Evolutionary conservation across 2,113 vertebrate species (phyloP), one percentile per base, ranked within the genome.

Genomic region (Calidris pygmaea): DNA sequence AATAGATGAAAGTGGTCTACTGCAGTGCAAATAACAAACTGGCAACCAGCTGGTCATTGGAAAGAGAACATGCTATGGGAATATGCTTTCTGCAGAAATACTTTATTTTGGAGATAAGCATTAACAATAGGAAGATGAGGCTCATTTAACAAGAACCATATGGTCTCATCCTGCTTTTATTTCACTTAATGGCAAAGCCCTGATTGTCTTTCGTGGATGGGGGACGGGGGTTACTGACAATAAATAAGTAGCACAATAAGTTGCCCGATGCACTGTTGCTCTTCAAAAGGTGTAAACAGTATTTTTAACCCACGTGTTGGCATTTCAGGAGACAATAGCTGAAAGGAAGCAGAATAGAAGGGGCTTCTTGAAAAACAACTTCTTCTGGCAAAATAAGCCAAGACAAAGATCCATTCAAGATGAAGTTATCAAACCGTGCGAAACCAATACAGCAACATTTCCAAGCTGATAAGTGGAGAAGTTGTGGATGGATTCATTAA

Each of bases 41-140:
- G 97, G 96, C 97, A 97, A 89, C 85, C 96, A 97, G 94, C 96
- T 96, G 97, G 96, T 84, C 96, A 90, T 77, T 97, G 96, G 96
- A 97, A 97, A 95, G 81, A 86, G 82, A 97, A 82, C 89, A 87
- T 89, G 76, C 94, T 96, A 90, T 96, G 96, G 96, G 96, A 97
- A 97, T 97, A 96, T 75, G 94, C 67, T 97, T 97, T 95, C 83
- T 90, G 92, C 85, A 97, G 74, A 96, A 96, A 96, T 95, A 95
- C 96, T 97, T 97, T 97, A 94, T 93, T 97, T 94, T 93, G 89
- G 85, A 96, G 96, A 96, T 97, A 96, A 97, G 96, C 91, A 94
- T 96, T 97, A 97, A 94, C 91, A 96, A 96, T 96, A 87, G 95
- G 87, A 96, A 95, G 95, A 97, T 95, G 95, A 95, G 91, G 88